phyloP scores from a whole-genome alignment of 2,888 invertebrate species.

The Rotaria socialis region DNA sequence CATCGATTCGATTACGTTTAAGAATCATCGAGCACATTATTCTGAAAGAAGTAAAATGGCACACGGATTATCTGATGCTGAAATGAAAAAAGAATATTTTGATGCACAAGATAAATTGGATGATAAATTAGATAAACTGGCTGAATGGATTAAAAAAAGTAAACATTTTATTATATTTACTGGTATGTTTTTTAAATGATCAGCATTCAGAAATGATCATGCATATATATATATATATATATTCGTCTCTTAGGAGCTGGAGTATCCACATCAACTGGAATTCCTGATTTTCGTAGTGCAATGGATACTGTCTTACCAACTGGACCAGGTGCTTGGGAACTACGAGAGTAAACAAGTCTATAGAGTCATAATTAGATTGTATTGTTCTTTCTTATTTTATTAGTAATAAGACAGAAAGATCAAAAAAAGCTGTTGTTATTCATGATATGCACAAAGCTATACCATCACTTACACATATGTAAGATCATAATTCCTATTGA shows the following conservation, averaged over 20 bases:
- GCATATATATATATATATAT: neutral
- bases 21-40: neutral
- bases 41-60: neutral
- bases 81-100: slow-evolving; percentile 7
- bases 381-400: neutral
- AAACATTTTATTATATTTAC: slow-evolving; percentile 27
- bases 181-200: neutral
- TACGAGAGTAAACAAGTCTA: neutral
- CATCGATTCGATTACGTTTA: neutral
- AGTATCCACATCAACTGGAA: neutral
- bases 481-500: neutral
- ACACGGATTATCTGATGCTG: neutral
- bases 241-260: neutral
- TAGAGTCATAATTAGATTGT: neutral
- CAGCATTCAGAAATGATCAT: neutral
- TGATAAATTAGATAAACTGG: neutral
- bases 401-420: neutral
- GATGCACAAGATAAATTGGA: neutral
- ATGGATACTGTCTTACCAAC: slow-evolving; percentile 24
- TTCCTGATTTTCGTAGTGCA: slow-evolving; percentile 16
- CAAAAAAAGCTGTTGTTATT: neutral
- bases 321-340: slow-evolving; percentile 34
- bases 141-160: neutral
- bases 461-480: slow-evolving; percentile 1
- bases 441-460: slow-evolving; percentile 27